Conservation (phyloP, 2,113 vertebrate species). For the Accipiter virgatus region DNA sequence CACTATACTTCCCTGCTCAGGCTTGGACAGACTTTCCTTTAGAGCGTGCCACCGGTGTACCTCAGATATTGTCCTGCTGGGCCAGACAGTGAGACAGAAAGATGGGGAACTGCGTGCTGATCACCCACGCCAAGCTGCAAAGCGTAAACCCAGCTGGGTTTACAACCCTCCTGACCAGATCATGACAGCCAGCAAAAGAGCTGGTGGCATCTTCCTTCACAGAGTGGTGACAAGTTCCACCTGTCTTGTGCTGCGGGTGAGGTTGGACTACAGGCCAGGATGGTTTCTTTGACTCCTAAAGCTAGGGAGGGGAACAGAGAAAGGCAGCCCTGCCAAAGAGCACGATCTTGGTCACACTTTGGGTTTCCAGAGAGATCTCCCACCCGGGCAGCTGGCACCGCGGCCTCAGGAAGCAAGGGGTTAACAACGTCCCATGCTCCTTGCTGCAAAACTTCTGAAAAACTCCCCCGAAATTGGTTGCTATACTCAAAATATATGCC, state of each 20-base stretch:
- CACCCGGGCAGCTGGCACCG: background rate
- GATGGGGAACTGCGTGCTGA: background rate
- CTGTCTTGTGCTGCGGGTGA: background rate
- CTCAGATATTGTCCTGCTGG: background rate
- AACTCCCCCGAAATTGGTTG: background rate
- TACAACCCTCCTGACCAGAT: background rate
- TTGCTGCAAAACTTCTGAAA: background rate
- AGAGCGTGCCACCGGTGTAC: fast-evolving
- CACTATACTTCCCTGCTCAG: background rate
- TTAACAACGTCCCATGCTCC: background rate
- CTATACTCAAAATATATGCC: background rate
- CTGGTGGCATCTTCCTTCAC: background rate
- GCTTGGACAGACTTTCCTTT: background rate
- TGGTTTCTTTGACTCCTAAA: background rate
- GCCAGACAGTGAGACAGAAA: background rate
- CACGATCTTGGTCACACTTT: background rate
- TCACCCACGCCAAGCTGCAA: background rate
- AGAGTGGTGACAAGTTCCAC: too few species aligned
- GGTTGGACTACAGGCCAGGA: background rate
- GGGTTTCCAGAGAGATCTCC: background rate
- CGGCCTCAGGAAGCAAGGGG: background rate
- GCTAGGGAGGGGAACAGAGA: background rate
- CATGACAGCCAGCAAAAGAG: background rate
- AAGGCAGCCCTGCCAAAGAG: background rate
- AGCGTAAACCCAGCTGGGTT: background rate